Evolutionary conservation across 2,888 invertebrate genomes (phyloP), one percentile per base, ranked within the genome.

Genomic region (Luperina testacea): DNA sequence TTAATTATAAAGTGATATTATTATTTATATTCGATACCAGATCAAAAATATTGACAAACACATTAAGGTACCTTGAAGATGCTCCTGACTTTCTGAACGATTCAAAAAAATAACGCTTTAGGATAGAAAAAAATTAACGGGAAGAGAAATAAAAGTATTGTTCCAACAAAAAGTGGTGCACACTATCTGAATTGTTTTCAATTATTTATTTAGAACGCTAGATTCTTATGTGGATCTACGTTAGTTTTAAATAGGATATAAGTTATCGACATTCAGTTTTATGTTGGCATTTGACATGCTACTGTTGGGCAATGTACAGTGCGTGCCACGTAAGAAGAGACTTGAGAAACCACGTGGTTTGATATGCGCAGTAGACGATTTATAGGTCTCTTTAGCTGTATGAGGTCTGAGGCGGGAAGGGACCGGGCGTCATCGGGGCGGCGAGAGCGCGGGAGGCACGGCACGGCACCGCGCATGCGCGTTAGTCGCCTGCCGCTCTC

Each of bases 191-290:
- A 72, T 63, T 71, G 53, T 61, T 84, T 86, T 75, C 73, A 86
- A 72, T 79, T 86, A 85, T 85, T 85, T 84, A 84, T 84, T 86
- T 86, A 82, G 70, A 86, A 74, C 70, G 75, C 72, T 78, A 82
- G 84, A 76, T 84, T 82, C 83, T 63, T 80, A 82, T 9, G 63
- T 78, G 83, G 72, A 70, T 85, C 79, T 83, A 67, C 68, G 75
- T 75, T 85, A 75, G 53, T 82, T 85, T 72, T 70, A 75, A 70
- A 83, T 86, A 82, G 75, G 4, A 72, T 75, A 0, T 85, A 83
- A 85, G 86, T 75, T 64, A 80, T 63, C 24, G 71, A 75, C 69
- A 70, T 82, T 69, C 86, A 72, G 48, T 86, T 78, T 76, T 65
- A 53, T 73, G 45, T 77, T 72, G 59, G 83, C 79, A 75, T 77